Base-by-base conservation (phyloP, 1,140 invertebrate species). In the Plectrocnemia conspersa region DNA sequence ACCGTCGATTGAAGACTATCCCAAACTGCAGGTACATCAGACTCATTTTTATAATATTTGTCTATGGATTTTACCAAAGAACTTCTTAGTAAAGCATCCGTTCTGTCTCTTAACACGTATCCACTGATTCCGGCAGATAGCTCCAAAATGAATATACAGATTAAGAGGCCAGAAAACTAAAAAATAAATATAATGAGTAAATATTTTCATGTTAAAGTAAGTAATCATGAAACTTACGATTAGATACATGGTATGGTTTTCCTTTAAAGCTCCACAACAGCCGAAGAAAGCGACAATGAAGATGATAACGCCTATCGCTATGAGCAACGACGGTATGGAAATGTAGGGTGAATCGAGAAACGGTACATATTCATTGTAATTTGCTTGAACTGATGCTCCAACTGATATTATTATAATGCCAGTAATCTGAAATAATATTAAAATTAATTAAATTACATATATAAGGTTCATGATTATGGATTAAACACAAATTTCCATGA, bases 251-350 rank as follows among this genome's bases (percentile, higher is more conserved):
- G 86, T 88, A 61, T 88, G 83, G 66, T 83, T 91, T 68, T 92
- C 88, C 65, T 81, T 84, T 24, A 85, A 75, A 1, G 89, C 89
- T 22, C 91, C 91, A 69, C 88, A 93, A 70, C 90, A 93, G 60
- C 91, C 91, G 58, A 91, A 85, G 71, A 90, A 91, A 0, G 89
- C 81, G 27, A 91, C 85, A 44, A 91, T 66, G 65, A 91, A 88
- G 35, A 91, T 83, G 29, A 91, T 82, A 1, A 80, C 66, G 6
- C 91, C 91, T 22, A 89, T 82, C 6, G 87, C 81, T 44, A 93
- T 88, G 33, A 90, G 75, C 36, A 93, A 79, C 15, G 84, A 82
- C 11, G 89, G 86, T 19, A 86, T 79, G 0, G 74, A 76, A 56
- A 71, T 70, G 54, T 73, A 75, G 50, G 71, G 68, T 16, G 69